Percentiles rank a stretch among this genome's conserved stretches.
These are phyloP conservation scores for Euglossa dilemma DNA, from an alignment of 1,140 invertebrate species.

Conservation along the genomic window DNA sequence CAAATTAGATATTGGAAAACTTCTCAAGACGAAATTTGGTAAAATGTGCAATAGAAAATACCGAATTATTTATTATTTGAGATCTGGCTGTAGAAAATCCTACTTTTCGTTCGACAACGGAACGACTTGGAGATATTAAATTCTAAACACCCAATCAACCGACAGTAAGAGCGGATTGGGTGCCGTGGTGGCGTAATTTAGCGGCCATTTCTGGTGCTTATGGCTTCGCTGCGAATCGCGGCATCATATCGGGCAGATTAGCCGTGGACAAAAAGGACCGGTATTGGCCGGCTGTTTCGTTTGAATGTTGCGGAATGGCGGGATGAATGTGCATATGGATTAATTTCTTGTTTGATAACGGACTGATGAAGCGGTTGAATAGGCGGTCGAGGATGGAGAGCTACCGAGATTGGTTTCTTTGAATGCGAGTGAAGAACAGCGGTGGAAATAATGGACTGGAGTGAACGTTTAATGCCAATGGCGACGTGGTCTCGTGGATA, in stretches of 20 bases:
- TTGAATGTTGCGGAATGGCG: not conserved
- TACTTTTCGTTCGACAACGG: too few relatives aligned
- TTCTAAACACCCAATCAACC: constrained; percentile 26
- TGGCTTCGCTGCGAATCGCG: not conserved
- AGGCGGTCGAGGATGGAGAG: not conserved
- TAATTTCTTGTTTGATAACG: constrained; percentile 34
- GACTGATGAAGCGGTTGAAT: constrained; percentile 14
- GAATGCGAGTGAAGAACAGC: not conserved
- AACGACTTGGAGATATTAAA: too few relatives aligned
- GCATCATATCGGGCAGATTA: not conserved
- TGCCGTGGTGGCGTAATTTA: too few relatives aligned
- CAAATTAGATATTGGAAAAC: too few relatives aligned
- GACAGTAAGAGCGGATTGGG: not conserved
- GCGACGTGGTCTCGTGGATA: too few relatives aligned
- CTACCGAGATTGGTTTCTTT: constrained; percentile 11
- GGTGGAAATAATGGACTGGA: not conserved
- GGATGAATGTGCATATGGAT: not conserved
- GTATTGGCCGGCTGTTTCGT: not conserved
- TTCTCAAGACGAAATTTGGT: too few relatives aligned
- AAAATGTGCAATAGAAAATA: too few relatives aligned
- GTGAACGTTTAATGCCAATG: not conserved
- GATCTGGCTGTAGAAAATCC: too few relatives aligned
- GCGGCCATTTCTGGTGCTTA: not conserved
- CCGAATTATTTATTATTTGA: too few relatives aligned
- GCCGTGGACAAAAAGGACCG: not conserved